Conservation (phyloP, 37 sponge, comb jelly and placozoan genomes). For the Cladorhizidae sp. region DNA sequence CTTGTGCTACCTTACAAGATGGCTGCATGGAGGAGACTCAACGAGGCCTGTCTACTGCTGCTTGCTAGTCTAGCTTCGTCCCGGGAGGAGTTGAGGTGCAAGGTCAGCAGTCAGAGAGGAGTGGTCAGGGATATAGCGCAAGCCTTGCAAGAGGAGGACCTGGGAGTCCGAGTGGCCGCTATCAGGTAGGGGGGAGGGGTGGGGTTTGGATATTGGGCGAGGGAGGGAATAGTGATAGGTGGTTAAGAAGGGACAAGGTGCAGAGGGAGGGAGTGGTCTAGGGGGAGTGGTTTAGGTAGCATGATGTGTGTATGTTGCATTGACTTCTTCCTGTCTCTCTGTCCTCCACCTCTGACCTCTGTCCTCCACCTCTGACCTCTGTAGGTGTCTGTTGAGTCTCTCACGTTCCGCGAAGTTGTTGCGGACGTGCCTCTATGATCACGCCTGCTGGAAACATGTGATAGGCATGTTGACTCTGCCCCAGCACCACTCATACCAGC, state of each 20-base stretch:
- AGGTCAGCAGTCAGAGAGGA: slow-evolving; percentile 5
- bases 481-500: slow-evolving; percentile 29
- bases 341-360: not conserved
- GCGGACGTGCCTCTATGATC: slow-evolving; percentile 51
- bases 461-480: slow-evolving; percentile 36
- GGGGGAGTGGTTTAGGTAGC: too few species aligned
- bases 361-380: not conserved
- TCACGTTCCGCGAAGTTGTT: slow-evolving; percentile 78
- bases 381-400: slow-evolving; percentile 63
- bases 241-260: not conserved
- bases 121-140: not conserved
- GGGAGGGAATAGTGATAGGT: not conserved
- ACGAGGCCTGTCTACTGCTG: not conserved
- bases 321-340: not conserved
- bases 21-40: not conserved
- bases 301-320: too few species aligned
- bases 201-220: not conserved
- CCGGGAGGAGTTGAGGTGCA: slow-evolving; percentile 23
- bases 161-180: slow-evolving; percentile 23
- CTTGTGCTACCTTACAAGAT: not conserved
- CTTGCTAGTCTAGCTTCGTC: slow-evolving; percentile 22
- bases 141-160: slow-evolving; percentile 4
- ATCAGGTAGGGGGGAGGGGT: slow-evolving; percentile 3
- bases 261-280: too few species aligned
- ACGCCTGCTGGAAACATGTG: slow-evolving; percentile 54